Evolutionary conservation across 2,888 invertebrate genomes (phyloP), one percentile per base, ranked within the genome.

Genomic region (Ophion ellenae): DNA sequence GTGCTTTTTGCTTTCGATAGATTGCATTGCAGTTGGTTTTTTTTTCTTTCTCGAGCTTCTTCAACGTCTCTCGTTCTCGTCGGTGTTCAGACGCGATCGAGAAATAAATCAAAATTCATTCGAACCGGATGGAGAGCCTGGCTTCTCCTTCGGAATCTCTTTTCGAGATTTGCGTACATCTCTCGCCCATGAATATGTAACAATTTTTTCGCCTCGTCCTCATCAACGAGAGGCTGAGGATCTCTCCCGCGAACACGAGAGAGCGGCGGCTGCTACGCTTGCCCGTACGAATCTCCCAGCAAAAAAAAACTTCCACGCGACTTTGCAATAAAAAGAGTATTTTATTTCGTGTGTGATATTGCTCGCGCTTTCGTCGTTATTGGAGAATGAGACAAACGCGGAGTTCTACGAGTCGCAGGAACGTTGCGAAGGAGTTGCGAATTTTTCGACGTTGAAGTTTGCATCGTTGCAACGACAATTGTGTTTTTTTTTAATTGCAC

Each of bases 181-280:
- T 81, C 81, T 73, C 61, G 70, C 47, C 63, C 77, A 86, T 88
- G 88, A 88, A 88, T 88, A 88, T 88, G 86, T 82, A 88, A 71
- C 81, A 76, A 87, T 70, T 87, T 88, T 78, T 86, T 88, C 64
- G 81, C 83, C 78, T 83, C 76, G 71, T 47, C 47, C 47, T 81
- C 77, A 59, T 66, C 81, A 57, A 57, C 59, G 69, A 63, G 32
- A 75, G 5, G 5, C 17, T 36, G 32, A 75, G 5, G 3, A 20
- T 36, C 28, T 45, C 78, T 73, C 69, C 80, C 64, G 80, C 79
- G 73, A 80, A 70, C 57, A 59, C 59, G 61, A 61, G 69, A 69
- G 53, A 71, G 70, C 61, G 64, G 47, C 53, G 70, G 53, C 76
- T 70, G 71, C 57, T 64, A 71, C 67, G 14, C 45, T 69, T 57